Evolutionary conservation across 2,888 invertebrate genomes (phyloP).

Genomic region (Monoplex corrugatus): DNA sequence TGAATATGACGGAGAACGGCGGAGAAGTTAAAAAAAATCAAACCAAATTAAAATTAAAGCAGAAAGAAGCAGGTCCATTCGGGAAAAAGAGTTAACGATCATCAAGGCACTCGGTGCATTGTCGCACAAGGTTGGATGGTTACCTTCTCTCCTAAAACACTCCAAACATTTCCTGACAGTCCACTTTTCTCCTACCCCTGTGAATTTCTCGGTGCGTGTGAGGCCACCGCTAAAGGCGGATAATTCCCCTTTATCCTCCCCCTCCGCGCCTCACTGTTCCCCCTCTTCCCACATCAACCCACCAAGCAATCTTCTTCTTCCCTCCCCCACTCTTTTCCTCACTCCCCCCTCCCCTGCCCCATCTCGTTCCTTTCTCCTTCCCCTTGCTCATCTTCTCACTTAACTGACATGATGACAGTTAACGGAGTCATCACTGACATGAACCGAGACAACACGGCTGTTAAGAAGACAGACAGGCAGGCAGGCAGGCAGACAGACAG

Average conservation of each 20-base stretch:
- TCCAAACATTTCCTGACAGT: not conserved
- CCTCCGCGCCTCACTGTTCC: no score
- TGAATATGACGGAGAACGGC: no score
- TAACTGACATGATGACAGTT: not conserved
- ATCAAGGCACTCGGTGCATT: no score
- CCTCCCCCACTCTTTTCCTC: not conserved
- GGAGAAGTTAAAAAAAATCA: no score
- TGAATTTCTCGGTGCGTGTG: not conserved
- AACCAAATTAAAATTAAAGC: no score
- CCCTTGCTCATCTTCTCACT: not conserved
- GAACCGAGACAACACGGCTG: not conserved
- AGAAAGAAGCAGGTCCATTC: no score
- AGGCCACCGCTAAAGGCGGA: not conserved
- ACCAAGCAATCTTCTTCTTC: not conserved
- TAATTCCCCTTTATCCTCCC: no score
- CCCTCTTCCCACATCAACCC: no score
- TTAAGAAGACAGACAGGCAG: not conserved
- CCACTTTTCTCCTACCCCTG: not conserved
- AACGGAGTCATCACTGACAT: not conserved
- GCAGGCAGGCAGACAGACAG: not conserved
- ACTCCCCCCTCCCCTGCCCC: not conserved
- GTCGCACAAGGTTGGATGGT: no score
- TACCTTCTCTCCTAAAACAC: slow-evolving; percentile 1
- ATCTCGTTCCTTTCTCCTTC: not conserved
- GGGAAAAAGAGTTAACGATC: no score